Base-by-base conservation (phyloP, 64 coral and sea anemone genomes). In the Trachythela sp. region DNA sequence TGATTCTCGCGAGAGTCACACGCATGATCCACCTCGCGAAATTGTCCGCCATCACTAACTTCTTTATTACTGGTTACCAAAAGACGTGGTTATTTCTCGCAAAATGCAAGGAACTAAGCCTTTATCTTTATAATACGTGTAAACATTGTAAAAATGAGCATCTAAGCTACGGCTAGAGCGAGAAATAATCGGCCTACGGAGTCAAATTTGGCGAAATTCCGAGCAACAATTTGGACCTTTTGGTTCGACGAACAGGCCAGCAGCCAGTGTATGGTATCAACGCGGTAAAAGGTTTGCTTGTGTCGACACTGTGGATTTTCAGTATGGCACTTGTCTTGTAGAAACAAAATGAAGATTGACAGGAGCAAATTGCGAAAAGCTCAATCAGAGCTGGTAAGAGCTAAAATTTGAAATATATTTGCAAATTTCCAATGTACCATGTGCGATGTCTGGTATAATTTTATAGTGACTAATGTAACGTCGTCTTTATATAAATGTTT, bases 311-410 rank as follows among this genome's bases (percentile, higher is more conserved):
- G 26, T 36, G 33, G 20, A 2, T 80, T 39, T 35, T 39, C 9
- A 80, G 9, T 80, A 80, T 80, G 75, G 8, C 2, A 36, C 14
- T 35, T 15, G 15, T 38, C 13, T 30, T 80, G 15, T 80, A 80
- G 18, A 4, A 80, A 35, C 30, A 95, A 84, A 83, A 99, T 99
- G 96, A 99, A 99, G 84, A 95, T 99, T 91, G 96, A 99, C 83
- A 85, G 93, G 50, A 95, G 91, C 90, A 99, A 99, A 92, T 84
- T 99, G 48, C 88, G 96, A 54, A 99, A 99, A 86, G 92, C 85
- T 42, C 96, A 99, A 64, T 99, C 96, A 27, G 93, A 99, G 83
- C 89, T 94, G 93, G 96, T 99, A 95, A 86, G 91, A 68, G 48
- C 11, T 9, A 22, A 54, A 85, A 17, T 20, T 6, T 6, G 11